Base-by-base conservation (phyloP, 92 coral and sea anemone species). In the Phenganax stokvisi region DNA sequence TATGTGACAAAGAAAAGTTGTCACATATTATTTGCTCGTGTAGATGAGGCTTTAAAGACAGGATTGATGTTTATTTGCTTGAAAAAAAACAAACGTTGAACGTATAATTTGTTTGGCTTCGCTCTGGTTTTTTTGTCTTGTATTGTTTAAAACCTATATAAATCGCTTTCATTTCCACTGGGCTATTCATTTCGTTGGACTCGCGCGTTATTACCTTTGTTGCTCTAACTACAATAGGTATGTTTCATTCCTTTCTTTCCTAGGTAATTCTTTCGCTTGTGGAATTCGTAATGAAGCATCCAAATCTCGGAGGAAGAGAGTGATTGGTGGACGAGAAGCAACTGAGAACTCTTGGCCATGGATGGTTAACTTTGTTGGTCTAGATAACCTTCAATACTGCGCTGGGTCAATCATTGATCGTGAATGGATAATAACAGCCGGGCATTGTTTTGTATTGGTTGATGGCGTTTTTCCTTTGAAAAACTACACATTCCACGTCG, bases 331-430 rank as follows among this genome's bases (percentile, higher is more conserved):
- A 59, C 16, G 77, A 15, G 85, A 73, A 77, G 77, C 84, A 29
- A 54, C 13, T 27, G 59, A 71, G 63, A 80, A 84, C 29, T 80
- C 85, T 28, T 84, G 85, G 87, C 84, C 87, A 9, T 83, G 87
- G 87, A 77, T 87, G 9, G 85, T 63, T 20, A 56, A 75, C 56
- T 75, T 85, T 0, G 56, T 87, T 53, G 80, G 84, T n/a, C 44
- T 57, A 8, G 84, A 83, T 74, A 79, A 76, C n/a, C 81, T 85
- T 1, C 97, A 91, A 75, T 79, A 60, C 71, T 91, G 97, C 70
- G 97, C 92, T 0, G 97, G 93, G 15, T 65, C 89, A 1, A 78
- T 91, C 52, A 91, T 91, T 79, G 90, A 86, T 37, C 91, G 89
- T 0, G 87, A 88, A 30, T 91, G 92, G 92, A 82, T 91, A 54